These are phyloP conservation scores for Chelonus formosanus DNA, from an alignment of 2,888 invertebrate species.

Conservation along the genomic window DNA sequence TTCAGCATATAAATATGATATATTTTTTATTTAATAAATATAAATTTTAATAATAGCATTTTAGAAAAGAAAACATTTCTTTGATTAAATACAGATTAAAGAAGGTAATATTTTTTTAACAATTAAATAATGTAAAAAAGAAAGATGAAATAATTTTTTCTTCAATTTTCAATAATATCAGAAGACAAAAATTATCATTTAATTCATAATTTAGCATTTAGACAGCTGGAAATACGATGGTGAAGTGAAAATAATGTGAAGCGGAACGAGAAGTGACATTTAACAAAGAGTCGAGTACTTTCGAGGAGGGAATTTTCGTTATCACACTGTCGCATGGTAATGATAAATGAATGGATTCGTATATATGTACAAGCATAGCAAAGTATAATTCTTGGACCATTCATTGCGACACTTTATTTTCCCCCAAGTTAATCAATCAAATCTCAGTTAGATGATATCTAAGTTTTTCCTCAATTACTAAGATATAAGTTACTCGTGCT, in stretches of 20 bases:
- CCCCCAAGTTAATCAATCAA: constrained; percentile 34
- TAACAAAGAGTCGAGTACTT: constrained; percentile 1
- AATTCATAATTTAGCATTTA: no score
- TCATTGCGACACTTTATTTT: constrained; percentile 36
- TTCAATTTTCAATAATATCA: no score
- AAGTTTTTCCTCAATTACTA: constrained; percentile 35
- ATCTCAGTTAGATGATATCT: constrained; percentile 25
- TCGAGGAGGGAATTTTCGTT: constrained; percentile 26
- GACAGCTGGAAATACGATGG: constrained; percentile 11
- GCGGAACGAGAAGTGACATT: constrained; percentile 18
- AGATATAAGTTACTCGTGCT: no score
- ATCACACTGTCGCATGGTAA: constrained; percentile 22
- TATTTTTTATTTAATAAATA: no score
- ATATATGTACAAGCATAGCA: background rate
- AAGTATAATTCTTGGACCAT: constrained; percentile 15
- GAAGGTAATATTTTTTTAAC: no score
- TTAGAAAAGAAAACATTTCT: no score
- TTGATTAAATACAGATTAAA: no score
- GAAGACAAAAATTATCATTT: no score
- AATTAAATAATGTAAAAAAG: no score
- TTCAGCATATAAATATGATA: no score
- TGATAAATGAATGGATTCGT: constrained; percentile 32
- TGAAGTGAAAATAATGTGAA: constrained; percentile 22
- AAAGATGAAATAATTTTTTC: no score
- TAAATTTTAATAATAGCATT: no score